Percentiles rank a stretch among this genome's conserved stretches.
Evolutionary conservation across 2,888 invertebrate genomes (phyloP).

Genomic region (Nemoura dubitans): DNA sequence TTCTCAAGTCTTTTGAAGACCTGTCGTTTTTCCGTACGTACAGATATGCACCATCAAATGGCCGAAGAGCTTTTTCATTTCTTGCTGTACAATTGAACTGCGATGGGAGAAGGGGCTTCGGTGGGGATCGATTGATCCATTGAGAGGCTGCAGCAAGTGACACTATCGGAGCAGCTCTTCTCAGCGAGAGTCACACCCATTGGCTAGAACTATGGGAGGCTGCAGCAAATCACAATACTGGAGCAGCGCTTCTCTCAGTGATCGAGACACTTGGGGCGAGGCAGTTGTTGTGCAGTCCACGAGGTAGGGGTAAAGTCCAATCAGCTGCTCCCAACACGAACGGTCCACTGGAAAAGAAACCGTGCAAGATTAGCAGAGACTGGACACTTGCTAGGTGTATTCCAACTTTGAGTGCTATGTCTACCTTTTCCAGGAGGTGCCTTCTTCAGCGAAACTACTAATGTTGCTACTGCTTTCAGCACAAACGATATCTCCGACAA

Average conservation of each 20-base stretch:
- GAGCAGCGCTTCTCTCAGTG: slow-evolving; percentile 83
- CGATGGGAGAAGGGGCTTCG: slow-evolving; percentile 65
- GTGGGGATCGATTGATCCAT: background rate
- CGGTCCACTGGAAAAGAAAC: slow-evolving; percentile 75
- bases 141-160: background rate
- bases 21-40: too few species aligned
- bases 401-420: background rate
- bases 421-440: slow-evolving; percentile 86
- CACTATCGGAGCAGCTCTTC: too few species aligned
- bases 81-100: background rate
- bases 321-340: slow-evolving; percentile 92
- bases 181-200: background rate
- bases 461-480: slow-evolving; percentile 90
- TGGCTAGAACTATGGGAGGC: slow-evolving; percentile 62
- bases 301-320: slow-evolving; percentile 88
- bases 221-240: slow-evolving; percentile 86
- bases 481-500: slow-evolving; percentile 96
- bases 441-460: slow-evolving; percentile 91
- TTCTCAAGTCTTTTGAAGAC: too few species aligned
- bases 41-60: background rate
- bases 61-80: background rate
- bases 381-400: too few species aligned
- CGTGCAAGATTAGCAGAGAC: background rate
- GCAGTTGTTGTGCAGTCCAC: slow-evolving; percentile 87
- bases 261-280: slow-evolving; percentile 80